Percentiles rank a stretch among this genome's conserved stretches.
Evolutionary conservation across 1,140 invertebrate genomes (phyloP).

Genomic region (Eufriesea mexicana): DNA sequence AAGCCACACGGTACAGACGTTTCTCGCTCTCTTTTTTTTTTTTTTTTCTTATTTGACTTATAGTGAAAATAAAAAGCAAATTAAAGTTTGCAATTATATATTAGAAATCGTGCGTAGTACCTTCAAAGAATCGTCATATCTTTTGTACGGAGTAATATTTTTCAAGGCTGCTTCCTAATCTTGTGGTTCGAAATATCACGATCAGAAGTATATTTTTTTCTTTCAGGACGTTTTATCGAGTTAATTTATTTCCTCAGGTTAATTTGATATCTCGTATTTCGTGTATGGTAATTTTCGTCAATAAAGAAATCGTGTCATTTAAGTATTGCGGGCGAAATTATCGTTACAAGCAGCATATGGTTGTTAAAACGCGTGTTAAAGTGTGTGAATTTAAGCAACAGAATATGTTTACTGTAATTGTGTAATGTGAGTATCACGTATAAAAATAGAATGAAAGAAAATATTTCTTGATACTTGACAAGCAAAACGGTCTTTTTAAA

Average conservation of each 20-base stretch:
- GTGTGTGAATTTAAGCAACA: constrained; percentile 2
- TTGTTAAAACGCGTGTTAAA: constrained; percentile 4
- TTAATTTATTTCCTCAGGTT: background rate
- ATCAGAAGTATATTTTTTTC: background rate
- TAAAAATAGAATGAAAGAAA: constrained; percentile 3
- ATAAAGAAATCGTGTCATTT: constrained; percentile 4
- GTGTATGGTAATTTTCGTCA: background rate
- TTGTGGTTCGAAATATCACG: constrained; percentile 26
- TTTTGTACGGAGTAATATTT: constrained; percentile 16
- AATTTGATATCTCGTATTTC: background rate
- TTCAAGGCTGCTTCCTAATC: constrained; percentile 31
- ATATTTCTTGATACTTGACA: constrained; percentile 20
- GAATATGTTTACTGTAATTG: constrained; percentile 1
- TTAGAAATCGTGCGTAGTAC: background rate
- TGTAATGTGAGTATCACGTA: constrained; percentile 1
- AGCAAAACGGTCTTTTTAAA: constrained; percentile 14
- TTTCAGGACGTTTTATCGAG: background rate
- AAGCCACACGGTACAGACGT: constrained; percentile 75
- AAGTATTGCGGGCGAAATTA: constrained; percentile 28
- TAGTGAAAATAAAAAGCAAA: constrained; percentile 42
- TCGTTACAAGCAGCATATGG: constrained; percentile 37
- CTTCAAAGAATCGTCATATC: background rate
- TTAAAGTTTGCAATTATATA: background rate
- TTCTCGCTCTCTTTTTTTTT: constrained; percentile 46
- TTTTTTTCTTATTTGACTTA: constrained; percentile 49